Percentiles rank a stretch among this genome's conserved stretches.
Conservation (phyloP, 30 jellyfish, hydroid and myxozoan species). For the Catostylus mosaicus region DNA sequence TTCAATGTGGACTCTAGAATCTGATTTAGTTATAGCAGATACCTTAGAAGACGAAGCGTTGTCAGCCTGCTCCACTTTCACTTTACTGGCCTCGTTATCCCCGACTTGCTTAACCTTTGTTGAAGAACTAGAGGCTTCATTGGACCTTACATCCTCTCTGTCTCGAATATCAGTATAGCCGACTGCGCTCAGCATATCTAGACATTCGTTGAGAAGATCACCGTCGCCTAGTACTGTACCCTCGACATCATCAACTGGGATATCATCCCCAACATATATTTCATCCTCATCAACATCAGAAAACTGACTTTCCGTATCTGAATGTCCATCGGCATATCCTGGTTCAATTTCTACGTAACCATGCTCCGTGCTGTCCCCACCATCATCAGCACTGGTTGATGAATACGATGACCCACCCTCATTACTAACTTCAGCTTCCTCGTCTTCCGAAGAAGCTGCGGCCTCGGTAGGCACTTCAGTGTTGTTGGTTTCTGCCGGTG, state of each 20-base stretch:
- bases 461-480: constrained; percentile 1
- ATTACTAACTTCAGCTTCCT: background rate
- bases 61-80: background rate
- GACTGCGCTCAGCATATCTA: constrained; percentile 52
- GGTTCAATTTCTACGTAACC: constrained; percentile 88
- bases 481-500: background rate
- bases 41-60: background rate
- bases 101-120: background rate
- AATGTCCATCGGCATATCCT: constrained; percentile 73
- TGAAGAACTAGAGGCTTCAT: background rate
- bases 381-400: constrained; percentile 60
- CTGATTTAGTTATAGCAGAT: background rate
- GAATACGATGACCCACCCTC: constrained; percentile 29
- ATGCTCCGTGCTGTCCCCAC: constrained; percentile 74
- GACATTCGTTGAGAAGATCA: constrained; percentile 60
- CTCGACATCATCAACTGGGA: constrained; percentile 23
- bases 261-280: constrained; percentile 55
- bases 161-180: constrained; percentile 6
- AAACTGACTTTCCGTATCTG: constrained; percentile 65
- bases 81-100: background rate
- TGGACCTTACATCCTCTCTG: background rate
- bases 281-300: constrained; percentile 71
- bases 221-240: constrained; percentile 61
- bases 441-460: constrained; percentile 18
- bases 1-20: background rate